A percentile compares a stretch with the other conserved stretches of the same genome.
These are phyloP conservation scores for Rhopalosiphum maidis DNA, from an alignment of 1,140 invertebrate species.

Conservation along the genomic window DNA sequence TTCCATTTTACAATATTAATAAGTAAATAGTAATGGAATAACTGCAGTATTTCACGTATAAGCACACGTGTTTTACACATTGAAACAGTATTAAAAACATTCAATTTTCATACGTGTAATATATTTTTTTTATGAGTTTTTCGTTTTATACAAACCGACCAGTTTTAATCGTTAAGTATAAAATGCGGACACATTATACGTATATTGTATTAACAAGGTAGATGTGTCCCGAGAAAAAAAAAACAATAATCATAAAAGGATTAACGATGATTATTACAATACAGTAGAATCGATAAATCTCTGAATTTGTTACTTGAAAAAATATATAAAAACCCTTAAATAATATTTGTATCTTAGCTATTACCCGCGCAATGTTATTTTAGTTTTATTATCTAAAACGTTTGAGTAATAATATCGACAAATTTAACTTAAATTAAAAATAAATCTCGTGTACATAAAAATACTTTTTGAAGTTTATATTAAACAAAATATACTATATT, in stretches of 20 bases:
- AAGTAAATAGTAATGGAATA: background rate
- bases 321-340: background rate
- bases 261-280: background rate
- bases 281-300: background rate
- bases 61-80: background rate
- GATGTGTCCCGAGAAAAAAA: background rate
- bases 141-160: background rate
- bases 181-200: background rate
- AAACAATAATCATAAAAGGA: background rate
- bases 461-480: background rate
- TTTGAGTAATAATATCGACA: background rate
- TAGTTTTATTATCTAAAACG: background rate
- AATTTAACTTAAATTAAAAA: background rate
- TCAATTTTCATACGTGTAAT: background rate
- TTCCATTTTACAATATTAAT: background rate
- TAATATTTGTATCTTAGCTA: background rate
- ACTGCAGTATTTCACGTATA: background rate
- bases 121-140: background rate
- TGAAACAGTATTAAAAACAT: background rate
- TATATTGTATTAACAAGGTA: background rate
- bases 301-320: background rate
- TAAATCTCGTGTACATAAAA: background rate
- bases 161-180: background rate
- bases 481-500: background rate
- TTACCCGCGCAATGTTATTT: background rate